Evolutionary conservation across 2,797 vertebrate genomes (phyloP), one percentile per base, ranked within the genome.

Genomic region (Gymnodraco acuticeps): DNA sequence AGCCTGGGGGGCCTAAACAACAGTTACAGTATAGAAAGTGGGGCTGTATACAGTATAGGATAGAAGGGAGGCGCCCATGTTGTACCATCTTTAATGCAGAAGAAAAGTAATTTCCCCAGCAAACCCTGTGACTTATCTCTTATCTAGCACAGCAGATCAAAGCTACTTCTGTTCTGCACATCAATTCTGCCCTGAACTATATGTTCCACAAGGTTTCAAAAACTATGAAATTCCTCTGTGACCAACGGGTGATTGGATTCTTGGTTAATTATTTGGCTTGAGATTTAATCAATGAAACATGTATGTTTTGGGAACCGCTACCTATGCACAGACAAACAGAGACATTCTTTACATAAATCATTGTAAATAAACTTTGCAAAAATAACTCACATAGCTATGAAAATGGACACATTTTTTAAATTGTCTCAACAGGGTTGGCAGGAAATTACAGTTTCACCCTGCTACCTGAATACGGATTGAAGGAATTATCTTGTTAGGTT

Each of bases 1-100:
- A 74, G 84, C 87, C 88, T 19, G 84, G 53, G 80, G 90, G 64
- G 83, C 60, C 73, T 62, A 51, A 83, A 82, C 81, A 85, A 81
- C 67, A 48, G 80, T 65, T 86, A 91, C 88, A 87, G 81, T 84
- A 75, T 45, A 60, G 71, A n/a, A 31, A 17, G 20, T 63, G 53
- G 75, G 27, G 4, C 23, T 68, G 47, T 54, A 20, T 64, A 4
- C 31, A 47, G 47, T 64, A 4, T 31, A 47, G 47, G 71, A 73
- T 1, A n/a, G 56, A 71, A 31, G 70, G 62, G 56, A 71, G 54
- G 47, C 10, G 17, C 6, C 7, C 5, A 38, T 47, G 74, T 78
- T 72, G 70, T 41, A 59, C 38, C n/a, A 23, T 19, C 73, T 60
- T 64, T 61, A 72, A 46, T 14, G 75, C 42, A 20, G 9, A 56